A percentile compares a stretch with the other conserved stretches of the same genome.
phyloP scores from a whole-genome alignment of 1,140 invertebrate genomes.

The Chelonus insularis region DNA sequence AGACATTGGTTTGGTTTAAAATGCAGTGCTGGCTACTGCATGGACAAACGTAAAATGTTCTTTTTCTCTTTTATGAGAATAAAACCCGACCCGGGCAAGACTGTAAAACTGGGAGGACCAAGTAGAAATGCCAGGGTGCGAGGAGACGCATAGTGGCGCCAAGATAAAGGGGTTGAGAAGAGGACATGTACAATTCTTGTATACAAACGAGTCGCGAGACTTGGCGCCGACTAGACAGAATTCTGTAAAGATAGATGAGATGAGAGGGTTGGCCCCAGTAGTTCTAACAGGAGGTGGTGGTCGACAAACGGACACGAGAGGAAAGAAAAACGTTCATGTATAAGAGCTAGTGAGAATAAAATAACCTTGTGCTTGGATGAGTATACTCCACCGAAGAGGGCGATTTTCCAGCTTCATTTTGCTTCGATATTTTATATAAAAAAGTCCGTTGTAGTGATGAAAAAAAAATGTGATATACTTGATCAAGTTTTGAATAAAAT shows the following conservation, averaged over 20 bases:
- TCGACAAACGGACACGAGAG: background rate
- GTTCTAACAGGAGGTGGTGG: background rate
- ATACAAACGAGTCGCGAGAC: constrained; percentile 28
- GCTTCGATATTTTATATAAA: too few species aligned
- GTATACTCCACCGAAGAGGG: background rate
- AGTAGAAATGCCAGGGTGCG: background rate
- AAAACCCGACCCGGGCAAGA: background rate
- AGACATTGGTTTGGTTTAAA: background rate
- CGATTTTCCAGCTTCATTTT: too few species aligned
- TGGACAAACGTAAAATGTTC: background rate
- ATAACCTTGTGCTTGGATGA: background rate
- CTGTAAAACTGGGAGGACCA: background rate
- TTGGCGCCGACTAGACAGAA: constrained; percentile 32
- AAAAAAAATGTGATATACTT: too few species aligned
- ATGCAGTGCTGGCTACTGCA: background rate
- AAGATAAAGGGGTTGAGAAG: background rate
- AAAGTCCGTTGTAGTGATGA: too few species aligned
- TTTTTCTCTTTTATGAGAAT: background rate
- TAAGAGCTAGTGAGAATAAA: background rate
- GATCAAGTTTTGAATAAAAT: too few species aligned
- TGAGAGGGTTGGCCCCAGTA: background rate
- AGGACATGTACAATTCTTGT: constrained; percentile 7
- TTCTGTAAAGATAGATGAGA: constrained; percentile 28
- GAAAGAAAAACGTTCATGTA: background rate
- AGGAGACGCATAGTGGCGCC: constrained; percentile 5